phyloP scores from a whole-genome alignment of 2,113 vertebrate genomes.

The Neomonachus schauinslandi region DNA sequence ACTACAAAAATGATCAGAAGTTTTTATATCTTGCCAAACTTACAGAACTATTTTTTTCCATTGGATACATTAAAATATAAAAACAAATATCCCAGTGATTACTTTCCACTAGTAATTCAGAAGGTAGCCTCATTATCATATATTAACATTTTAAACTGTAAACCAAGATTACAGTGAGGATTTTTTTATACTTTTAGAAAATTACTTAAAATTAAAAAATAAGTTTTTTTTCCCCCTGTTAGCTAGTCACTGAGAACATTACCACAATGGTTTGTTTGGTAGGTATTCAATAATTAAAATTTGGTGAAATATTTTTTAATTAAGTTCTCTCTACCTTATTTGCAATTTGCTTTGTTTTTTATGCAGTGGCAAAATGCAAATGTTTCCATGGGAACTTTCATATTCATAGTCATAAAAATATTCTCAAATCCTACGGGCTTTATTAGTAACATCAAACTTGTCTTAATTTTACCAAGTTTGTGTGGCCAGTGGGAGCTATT shows the following conservation, averaged over 20 bases:
- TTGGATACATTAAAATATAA: constrained; percentile 29
- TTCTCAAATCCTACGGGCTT: constrained; percentile 40
- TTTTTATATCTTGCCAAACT: constrained; percentile 46
- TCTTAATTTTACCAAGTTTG: constrained; percentile 26
- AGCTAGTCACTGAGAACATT: constrained; percentile 46
- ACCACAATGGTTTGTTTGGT: not conserved
- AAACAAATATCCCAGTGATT: constrained; percentile 41
- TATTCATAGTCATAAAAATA: constrained; percentile 40
- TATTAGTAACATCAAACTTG: constrained; percentile 42
- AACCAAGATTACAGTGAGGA: not conserved
- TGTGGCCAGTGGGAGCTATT: not conserved
- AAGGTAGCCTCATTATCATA: constrained; percentile 39
- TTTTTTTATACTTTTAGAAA: constrained; percentile 39
- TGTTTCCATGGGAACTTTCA: constrained; percentile 40
- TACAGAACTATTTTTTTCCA: constrained; percentile 30
- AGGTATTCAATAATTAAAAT: constrained; percentile 17
- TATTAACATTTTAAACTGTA: constrained; percentile 51
- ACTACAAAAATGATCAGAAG: constrained; percentile 3
- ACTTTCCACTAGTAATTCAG: constrained; percentile 45
- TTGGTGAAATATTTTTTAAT: constrained; percentile 40
- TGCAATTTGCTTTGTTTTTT: constrained; percentile 29
- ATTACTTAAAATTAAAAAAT: constrained; percentile 48
- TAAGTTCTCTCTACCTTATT: constrained; percentile 29
- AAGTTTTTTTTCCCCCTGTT: not conserved
- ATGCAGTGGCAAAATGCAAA: constrained; percentile 25